A percentile compares a stretch with the other conserved stretches of the same genome.
Evolutionary conservation across 2,113 vertebrate species (phyloP).

Genomic region (Lepisosteus osseus): DNA sequence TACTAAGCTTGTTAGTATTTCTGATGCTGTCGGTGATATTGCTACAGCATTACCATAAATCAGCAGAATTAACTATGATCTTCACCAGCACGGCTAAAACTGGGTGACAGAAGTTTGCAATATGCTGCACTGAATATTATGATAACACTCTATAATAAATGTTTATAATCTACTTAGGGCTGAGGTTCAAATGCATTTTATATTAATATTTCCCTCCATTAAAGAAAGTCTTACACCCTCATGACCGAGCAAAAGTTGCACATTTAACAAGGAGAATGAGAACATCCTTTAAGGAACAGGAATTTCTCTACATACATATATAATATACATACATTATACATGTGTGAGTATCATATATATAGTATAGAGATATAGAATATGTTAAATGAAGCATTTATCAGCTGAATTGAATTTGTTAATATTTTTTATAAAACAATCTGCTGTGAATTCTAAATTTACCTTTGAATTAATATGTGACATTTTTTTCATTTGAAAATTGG

Average conservation of each 20-base stretch:
- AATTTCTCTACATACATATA: conserved; percentile 27
- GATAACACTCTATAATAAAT: conserved; percentile 99
- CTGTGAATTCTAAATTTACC: too few species aligned
- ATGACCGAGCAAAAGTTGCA: conserved; percentile 45
- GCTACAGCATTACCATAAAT: conserved; percentile 95
- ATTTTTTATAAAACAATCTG: too few species aligned
- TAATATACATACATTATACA: conserved; percentile 4
- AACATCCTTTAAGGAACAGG: conserved; percentile 27
- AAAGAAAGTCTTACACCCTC: conserved; percentile 49
- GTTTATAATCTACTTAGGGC: conserved; percentile 99
- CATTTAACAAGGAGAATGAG: conserved; percentile 43
- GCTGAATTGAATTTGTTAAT: too few species aligned
- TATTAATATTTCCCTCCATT: conserved; percentile 83
- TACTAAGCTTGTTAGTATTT: conserved; percentile 99
- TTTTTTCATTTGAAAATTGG: too few species aligned
- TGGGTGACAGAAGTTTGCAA: conserved; percentile 95
- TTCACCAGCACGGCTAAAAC: conserved; percentile 86
- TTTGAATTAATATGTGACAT: too few species aligned
- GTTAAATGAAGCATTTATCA: too few species aligned
- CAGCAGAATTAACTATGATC: conserved; percentile 99
- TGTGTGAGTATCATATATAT: conserved; percentile 14
- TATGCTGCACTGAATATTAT: conserved; percentile 97
- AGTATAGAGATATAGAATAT: background rate
- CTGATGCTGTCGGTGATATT: conserved; percentile 91
- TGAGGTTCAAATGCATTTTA: conserved; percentile 93